Evolutionary conservation across 2,888 invertebrate species (phyloP), one percentile per base, ranked within the genome.

Genomic region (Deilephila porcellus): DNA sequence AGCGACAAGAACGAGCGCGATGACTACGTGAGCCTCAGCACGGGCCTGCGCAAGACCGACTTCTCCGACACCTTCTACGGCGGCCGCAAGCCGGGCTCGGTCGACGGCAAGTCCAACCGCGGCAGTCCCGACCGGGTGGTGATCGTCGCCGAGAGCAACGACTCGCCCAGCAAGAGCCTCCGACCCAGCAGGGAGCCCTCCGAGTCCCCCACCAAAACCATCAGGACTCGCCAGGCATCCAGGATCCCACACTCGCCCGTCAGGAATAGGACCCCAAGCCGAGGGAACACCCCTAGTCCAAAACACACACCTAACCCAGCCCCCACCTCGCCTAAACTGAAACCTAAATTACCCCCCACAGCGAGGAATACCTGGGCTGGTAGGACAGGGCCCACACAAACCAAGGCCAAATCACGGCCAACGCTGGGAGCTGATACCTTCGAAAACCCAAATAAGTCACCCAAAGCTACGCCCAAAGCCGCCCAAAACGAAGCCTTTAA

Each of bases 281-380:
- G 93, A 77, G 91, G 89, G 0, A 91, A 92, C 78, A 93, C 95
- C 4, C 95, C 96, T 70, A 95, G 91, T 78, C 90, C 93, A 0
- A 94, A 93, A 76, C 94, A 93, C 79, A 84, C 84, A 60, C 78
- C 90, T 34, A 85, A 85, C 80, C 84, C 90, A 80, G 80, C 83
- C 5, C 91, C 92, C 79, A 92, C 95, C 37, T 95, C 95, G 74
- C 91, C 91, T 6, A 94, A 94, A 83, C 76, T 91, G 45, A 89
- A 90, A 0, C 91, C 90, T 0, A 91, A 92, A 77, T 79, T 93
- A n/a, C 94, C 94, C 3, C 93, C 93, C 0, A 88, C 93, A 63
- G 85, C 95, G 1, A 96, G 96, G 73, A 97, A 97, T 80, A 97
- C 97, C 0, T 97, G 97, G 97, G 96, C 96, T 76, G 97, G 97